Base-by-base conservation (phyloP, 2,888 invertebrate species). In the Sceliomorpha sp. region DNA sequence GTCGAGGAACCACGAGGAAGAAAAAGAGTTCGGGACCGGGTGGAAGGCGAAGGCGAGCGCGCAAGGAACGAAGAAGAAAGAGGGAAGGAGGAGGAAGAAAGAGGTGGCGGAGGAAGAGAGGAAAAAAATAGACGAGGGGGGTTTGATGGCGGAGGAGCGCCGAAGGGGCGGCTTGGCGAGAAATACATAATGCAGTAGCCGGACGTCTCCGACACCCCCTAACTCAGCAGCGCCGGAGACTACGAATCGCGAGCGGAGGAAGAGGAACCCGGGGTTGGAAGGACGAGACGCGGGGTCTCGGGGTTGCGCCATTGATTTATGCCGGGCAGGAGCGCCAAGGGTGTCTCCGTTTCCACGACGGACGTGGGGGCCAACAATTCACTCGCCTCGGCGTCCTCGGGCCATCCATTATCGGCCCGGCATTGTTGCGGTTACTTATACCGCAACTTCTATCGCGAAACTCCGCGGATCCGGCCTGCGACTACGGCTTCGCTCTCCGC, bases 121-220 rank as follows among this genome's bases (percentile, higher is more conserved):
- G 69, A 70, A 74, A 37, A 39, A 39, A 63, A 71, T 58, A 73
- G 58, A 34, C 40, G 70, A 78, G 74, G 71, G 76, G 69, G 77
- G 74, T 76, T 80, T 76, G 75, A 79, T 70, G 78, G 78, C 55
- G 75, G 73, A n/a, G n/a, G n/a, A 70, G 76, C 72, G 73, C 45
- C 37, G 56, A 63, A 67, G 62, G 64, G 56, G 53, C 72, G 74
- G 77, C 73, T 75, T 67, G 78, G 81, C 75, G 83, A 81, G 81
- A 88, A 87, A 88, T 88, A 87, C 88, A 88, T 88, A 87, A 88
- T 87, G 88, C 88, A 87, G 86, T 81, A 88, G 87, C 86, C 84
- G 86, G 88, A 87, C 87, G 87, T 86, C 85, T 85, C 85, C 83
- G 83, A 85, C 87, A 87, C 87, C 83, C 86, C 78, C 80, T 78